Conservation (phyloP, 2,888 invertebrate species). For the Cryptocephalus primarius region DNA sequence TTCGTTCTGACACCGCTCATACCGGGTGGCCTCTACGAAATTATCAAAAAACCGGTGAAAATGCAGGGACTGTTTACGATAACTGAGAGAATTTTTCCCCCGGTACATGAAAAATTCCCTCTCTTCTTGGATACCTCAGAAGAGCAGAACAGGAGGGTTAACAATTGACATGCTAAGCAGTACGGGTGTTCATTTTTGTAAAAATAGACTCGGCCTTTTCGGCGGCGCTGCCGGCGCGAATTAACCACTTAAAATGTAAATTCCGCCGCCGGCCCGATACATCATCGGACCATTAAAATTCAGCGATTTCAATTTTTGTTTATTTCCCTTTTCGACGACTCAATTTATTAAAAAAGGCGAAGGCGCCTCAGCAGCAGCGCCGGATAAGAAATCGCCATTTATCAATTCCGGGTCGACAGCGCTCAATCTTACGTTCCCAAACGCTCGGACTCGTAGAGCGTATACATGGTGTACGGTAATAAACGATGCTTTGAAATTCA, state of each 20-base stretch:
- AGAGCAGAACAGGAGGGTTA: too few species aligned
- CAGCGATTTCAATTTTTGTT: background rate
- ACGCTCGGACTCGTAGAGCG: background rate
- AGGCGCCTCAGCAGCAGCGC: background rate
- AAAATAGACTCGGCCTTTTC: too few species aligned
- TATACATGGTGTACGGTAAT: background rate
- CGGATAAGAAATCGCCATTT: background rate
- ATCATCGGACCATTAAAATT: background rate
- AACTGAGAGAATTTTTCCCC: too few species aligned
- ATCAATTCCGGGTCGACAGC: background rate
- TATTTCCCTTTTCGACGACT: background rate
- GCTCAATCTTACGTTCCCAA: background rate
- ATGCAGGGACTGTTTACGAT: too few species aligned
- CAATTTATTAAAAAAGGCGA: background rate
- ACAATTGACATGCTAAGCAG: too few species aligned
- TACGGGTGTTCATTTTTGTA: too few species aligned
- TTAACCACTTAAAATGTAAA: background rate
- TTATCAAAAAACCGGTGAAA: too few species aligned
- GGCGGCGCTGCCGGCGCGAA: background rate
- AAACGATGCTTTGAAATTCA: background rate
- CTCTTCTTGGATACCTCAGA: too few species aligned
- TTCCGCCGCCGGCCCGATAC: background rate
- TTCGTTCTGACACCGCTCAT: too few species aligned
- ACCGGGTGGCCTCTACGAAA: too few species aligned
- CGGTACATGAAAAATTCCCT: too few species aligned